These are phyloP conservation scores for Pagrus major DNA, from an alignment of 2,113 vertebrate species.

Conservation along the genomic window DNA sequence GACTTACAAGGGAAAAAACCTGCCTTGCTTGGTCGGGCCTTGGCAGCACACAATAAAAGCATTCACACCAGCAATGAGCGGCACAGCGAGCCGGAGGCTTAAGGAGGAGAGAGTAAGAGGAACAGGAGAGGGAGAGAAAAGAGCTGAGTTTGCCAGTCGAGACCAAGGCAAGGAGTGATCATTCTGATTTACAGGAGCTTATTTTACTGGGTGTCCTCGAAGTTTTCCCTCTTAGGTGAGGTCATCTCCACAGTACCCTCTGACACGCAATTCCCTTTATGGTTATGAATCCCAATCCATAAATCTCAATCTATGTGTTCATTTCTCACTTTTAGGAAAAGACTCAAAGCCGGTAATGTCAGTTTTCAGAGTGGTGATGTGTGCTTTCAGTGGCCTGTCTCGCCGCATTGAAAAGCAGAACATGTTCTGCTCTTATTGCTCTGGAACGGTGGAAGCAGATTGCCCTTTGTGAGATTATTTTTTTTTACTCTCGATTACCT, in stretches of 20 bases:
- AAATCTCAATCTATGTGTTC: constrained; percentile 26
- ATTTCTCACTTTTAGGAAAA: constrained; percentile 9
- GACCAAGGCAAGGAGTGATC: constrained; percentile 41
- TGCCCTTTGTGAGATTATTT: constrained; percentile 41
- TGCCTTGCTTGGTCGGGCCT: constrained; percentile 62
- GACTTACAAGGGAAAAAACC: constrained; percentile 17
- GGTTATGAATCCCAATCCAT: not conserved
- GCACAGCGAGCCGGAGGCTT: constrained; percentile 29
- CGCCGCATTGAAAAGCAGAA: constrained; percentile 10
- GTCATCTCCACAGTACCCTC: constrained; percentile 41
- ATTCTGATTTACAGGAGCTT: constrained; percentile 53
- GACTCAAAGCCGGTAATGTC: not conserved
- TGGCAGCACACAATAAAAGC: constrained; percentile 81
- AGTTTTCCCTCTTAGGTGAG: constrained; percentile 48
- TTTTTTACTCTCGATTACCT: constrained; percentile 58
- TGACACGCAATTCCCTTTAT: constrained; percentile 17
- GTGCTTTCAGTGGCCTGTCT: constrained; percentile 2
- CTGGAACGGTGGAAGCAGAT: constrained; percentile 50
- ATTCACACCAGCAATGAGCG: constrained; percentile 79
- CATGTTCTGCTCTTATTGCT: constrained; percentile 41
- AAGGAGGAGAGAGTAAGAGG: constrained; percentile 44
- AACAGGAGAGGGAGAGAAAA: constrained; percentile 51
- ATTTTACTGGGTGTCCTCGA: constrained; percentile 33
- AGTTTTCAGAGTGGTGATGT: constrained; percentile 1
- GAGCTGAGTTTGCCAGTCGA: constrained; percentile 47